A percentile compares a stretch with the other conserved stretches of the same genome.
These are phyloP conservation scores for Argyrosomus japonicus DNA, from an alignment of 2,113 vertebrate species.

Conservation along the genomic window DNA sequence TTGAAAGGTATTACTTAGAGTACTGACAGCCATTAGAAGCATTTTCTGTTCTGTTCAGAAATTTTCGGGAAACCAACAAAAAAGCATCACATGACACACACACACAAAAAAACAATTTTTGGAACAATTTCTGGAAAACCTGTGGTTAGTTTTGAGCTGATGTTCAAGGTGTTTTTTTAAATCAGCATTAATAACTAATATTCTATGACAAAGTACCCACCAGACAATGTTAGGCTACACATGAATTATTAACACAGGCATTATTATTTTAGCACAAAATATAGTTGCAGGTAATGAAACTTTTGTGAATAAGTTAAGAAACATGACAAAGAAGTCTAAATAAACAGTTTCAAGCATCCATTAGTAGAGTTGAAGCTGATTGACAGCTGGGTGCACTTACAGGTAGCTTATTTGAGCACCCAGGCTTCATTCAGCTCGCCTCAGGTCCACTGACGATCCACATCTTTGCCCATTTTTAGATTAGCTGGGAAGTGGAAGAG, in stretches of 20 bases:
- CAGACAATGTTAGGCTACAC: not conserved
- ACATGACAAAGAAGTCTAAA: not conserved
- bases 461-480: no score
- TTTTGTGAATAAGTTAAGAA: conserved; percentile 22
- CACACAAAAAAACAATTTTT: not conserved
- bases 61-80: not conserved
- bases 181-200: conserved; percentile 18
- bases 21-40: conserved; percentile 16
- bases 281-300: conserved; percentile 18
- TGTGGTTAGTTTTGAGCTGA: not conserved
- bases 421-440: no score
- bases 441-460: no score
- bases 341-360: not conserved
- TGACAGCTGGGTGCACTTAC: no score
- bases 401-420: no score
- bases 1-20: conserved; percentile 11
- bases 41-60: not conserved
- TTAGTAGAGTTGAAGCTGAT: not conserved
- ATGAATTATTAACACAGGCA: conserved; percentile 21
- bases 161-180: conserved; percentile 7
- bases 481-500: no score
- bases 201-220: conserved; percentile 9
- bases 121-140: not conserved
- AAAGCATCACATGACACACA: not conserved
- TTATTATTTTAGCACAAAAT: conserved; percentile 29